Conservation (phyloP, 2,113 vertebrate species). For the Ochotona princeps region DNA sequence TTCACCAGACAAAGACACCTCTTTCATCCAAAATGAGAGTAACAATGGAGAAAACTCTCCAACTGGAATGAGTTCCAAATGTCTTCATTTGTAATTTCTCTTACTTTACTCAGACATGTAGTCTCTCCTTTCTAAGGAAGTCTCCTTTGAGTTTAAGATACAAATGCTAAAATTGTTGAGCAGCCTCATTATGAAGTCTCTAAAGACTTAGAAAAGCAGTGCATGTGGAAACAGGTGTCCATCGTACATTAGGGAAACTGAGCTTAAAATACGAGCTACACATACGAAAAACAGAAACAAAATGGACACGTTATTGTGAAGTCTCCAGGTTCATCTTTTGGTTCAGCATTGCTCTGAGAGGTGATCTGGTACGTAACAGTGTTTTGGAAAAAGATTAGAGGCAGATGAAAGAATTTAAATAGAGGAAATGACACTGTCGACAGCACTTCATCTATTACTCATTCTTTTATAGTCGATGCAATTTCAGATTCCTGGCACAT, state of each 20-base stretch:
- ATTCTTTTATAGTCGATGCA: constrained; percentile 30
- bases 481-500: constrained; percentile 49
- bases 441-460: not conserved
- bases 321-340: not conserved
- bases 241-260: not conserved
- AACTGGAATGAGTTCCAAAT: not conserved
- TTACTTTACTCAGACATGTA: not conserved
- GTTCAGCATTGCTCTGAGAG: not conserved
- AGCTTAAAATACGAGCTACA: not conserved
- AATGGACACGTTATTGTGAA: not conserved
- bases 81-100: not conserved
- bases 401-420: not conserved
- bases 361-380: not conserved
- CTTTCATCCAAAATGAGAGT: not conserved
- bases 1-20: not conserved
- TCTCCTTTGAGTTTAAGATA: not conserved
- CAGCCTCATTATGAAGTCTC: not conserved
- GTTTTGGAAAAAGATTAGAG: not conserved
- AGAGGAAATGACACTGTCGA: constrained; percentile 2
- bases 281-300: not conserved
- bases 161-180: not conserved
- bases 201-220: not conserved
- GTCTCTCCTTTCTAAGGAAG: not conserved
- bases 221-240: not conserved
- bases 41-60: not conserved